These are phyloP conservation scores for Phainopepla nitens DNA, from an alignment of 2,113 vertebrate species.

Conservation along the genomic window DNA sequence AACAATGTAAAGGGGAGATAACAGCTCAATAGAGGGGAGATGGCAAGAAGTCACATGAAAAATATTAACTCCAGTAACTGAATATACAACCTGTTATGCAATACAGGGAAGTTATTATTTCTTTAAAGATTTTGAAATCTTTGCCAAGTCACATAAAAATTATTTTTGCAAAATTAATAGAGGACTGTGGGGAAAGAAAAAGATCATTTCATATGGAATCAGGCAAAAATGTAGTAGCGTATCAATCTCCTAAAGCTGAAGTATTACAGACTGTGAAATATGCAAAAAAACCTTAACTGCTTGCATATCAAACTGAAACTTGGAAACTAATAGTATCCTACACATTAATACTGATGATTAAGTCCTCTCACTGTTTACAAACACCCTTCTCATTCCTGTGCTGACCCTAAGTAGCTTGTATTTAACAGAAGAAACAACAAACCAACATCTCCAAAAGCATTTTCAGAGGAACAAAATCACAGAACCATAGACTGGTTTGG, in stretches of 20 bases:
- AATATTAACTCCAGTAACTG: background rate
- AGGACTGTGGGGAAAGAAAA: background rate
- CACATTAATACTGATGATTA: background rate
- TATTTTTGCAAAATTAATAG: background rate
- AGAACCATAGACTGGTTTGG: background rate
- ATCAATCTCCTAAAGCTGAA: background rate
- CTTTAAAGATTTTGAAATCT: background rate
- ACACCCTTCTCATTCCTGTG: background rate
- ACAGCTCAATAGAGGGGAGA: background rate
- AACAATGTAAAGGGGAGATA: background rate
- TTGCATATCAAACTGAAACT: background rate
- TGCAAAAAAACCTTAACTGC: background rate
- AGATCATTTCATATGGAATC: background rate
- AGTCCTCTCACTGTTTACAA: background rate
- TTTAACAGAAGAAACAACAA: background rate
- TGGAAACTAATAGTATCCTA: background rate
- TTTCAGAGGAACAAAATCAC: background rate
- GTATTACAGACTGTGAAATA: background rate
- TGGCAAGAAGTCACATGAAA: background rate
- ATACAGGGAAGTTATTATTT: background rate
- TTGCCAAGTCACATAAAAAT: background rate
- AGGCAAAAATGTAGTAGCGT: background rate
- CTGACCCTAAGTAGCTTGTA: background rate
- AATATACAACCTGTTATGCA: background rate
- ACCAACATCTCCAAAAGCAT: background rate